phyloP scores from a whole-genome alignment of 2,113 vertebrate genomes.

The Cinclus mexicanus region DNA sequence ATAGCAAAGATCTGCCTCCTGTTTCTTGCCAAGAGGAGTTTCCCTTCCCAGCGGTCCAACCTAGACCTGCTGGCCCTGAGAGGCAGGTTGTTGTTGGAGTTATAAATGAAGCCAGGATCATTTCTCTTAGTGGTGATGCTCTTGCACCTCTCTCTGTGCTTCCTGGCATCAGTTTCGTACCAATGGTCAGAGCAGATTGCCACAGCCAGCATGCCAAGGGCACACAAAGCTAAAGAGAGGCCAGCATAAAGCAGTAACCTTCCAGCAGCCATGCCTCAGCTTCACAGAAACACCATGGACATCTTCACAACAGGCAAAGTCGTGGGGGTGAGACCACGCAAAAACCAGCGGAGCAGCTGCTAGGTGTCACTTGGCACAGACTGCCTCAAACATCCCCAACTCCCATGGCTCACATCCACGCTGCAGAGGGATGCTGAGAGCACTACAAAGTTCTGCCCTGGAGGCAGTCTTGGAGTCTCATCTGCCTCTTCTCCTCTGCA shows the following conservation, averaged over 20 bases:
- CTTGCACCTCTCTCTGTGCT: conserved; percentile 95
- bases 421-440: background rate
- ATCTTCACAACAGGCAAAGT: conserved; percentile 68
- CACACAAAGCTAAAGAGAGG: conserved; percentile 95
- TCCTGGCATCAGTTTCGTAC: conserved; percentile 98
- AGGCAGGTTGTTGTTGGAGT: conserved; percentile 97
- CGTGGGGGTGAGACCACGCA: background rate
- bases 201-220: conserved; percentile 97
- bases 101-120: conserved; percentile 98
- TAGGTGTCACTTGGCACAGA: conserved; percentile 1
- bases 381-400: conserved; percentile 32
- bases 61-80: conserved; percentile 89
- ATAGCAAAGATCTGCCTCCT: conserved; percentile 96
- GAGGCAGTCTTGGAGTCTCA: conserved; percentile 31
- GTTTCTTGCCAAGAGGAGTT: conserved; percentile 88
- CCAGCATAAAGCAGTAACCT: conserved; percentile 97
- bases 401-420: conserved; percentile 17
- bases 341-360: background rate
- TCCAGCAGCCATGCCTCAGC: conserved; percentile 96
- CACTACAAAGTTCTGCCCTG: conserved; percentile 68
- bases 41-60: conserved; percentile 90
- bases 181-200: conserved; percentile 99
- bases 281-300: conserved; percentile 81
- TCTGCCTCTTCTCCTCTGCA: conserved; percentile 39
- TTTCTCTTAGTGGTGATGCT: conserved; percentile 94